These are phyloP conservation scores for Podarcis lilfordi DNA, from an alignment of 2,797 vertebrate genomes.

Conservation along the genomic window DNA sequence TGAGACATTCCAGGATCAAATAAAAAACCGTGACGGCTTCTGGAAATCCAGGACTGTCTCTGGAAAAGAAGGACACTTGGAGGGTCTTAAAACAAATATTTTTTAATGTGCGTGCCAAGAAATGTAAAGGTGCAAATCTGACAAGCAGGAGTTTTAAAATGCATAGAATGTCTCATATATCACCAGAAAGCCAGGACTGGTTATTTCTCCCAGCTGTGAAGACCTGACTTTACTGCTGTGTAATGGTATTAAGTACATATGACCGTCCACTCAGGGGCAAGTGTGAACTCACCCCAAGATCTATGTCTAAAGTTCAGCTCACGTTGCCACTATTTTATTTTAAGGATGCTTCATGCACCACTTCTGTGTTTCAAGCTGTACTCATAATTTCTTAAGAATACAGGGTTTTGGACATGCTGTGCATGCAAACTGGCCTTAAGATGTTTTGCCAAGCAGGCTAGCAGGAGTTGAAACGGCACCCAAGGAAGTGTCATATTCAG, in stretches of 20 bases:
- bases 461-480: constrained; percentile 47
- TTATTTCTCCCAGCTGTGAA: not conserved
- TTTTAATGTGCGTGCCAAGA: not conserved
- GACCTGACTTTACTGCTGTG: not conserved
- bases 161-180: not conserved
- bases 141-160: not conserved
- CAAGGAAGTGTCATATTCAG: constrained; percentile 47
- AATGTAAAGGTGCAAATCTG: not conserved
- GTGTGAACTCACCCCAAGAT: not conserved
- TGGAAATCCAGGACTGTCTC: no score
- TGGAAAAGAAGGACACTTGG: no score
- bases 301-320: not conserved
- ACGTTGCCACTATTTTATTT: not conserved
- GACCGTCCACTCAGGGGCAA: not conserved
- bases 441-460: constrained; percentile 37
- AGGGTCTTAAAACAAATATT: not conserved
- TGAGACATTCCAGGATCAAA: no score
- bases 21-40: no score
- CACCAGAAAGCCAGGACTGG: not conserved
- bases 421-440: not conserved
- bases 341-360: not conserved
- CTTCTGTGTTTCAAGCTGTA: not conserved
- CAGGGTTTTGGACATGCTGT: not conserved
- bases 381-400: not conserved
- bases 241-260: not conserved